phyloP scores from a whole-genome alignment of 2,888 invertebrate species.

The Drosophila prostipennis region DNA sequence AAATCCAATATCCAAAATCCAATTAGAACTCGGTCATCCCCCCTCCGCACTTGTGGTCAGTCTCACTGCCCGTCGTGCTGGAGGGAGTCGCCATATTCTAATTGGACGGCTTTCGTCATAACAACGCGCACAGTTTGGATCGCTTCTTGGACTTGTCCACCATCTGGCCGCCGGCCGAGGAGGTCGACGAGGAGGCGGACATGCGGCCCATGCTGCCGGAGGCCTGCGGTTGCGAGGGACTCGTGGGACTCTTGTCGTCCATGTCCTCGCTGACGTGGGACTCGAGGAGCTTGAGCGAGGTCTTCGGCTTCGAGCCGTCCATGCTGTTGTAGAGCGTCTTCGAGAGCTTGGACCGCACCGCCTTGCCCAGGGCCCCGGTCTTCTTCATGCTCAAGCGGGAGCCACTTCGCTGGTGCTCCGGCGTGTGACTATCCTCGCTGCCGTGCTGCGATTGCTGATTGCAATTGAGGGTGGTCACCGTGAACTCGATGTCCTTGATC shows the following conservation, averaged over 20 bases:
- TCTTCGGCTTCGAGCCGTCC: conserved; percentile 83
- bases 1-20: conserved; percentile 35
- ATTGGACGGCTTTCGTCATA: conserved; percentile 85
- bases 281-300: conserved; percentile 81
- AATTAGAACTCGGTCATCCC: conserved; percentile 82
- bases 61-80: conserved; percentile 62
- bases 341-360: conserved; percentile 85
- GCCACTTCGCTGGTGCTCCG: conserved; percentile 81
- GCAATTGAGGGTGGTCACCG: conserved; percentile 93
- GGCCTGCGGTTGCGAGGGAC: conserved; percentile 77
- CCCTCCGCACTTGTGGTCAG: conserved; percentile 71
- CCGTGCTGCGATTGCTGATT: conserved; percentile 83
- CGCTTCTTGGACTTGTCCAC: conserved; percentile 83
- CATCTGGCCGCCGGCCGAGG: conserved; percentile 70
- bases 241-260: conserved; percentile 83
- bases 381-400: conserved; percentile 85
- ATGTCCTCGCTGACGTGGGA: conserved; percentile 81
- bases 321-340: conserved; percentile 85
- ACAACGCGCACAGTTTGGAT: conserved; percentile 84
- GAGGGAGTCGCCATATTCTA: conserved; percentile 81
- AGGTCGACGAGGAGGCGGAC: conserved; percentile 81
- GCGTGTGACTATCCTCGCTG: conserved; percentile 84
- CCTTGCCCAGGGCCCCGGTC: conserved; percentile 85
- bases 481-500: conserved; percentile 94
- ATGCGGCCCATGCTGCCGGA: conserved; percentile 73